Evolutionary conservation across 2,113 vertebrate species (phyloP).

Genomic region (Cyphomyrus plagiostoma): DNA sequence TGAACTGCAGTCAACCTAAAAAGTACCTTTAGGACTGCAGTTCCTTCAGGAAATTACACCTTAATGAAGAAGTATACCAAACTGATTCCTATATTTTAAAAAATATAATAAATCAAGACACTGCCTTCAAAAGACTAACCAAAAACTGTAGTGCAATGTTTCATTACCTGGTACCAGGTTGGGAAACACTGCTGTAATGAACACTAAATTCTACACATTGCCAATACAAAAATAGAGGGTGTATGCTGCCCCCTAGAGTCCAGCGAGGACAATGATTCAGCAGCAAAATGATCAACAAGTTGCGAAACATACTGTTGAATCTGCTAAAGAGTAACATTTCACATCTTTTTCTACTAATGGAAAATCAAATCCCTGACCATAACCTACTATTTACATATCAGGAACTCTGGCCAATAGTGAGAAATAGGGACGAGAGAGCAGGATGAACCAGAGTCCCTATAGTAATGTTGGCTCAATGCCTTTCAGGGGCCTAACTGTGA

Average conservation of each 20-base stretch:
- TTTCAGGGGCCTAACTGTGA: neutral
- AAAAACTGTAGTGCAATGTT: neutral
- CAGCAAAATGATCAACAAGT: neutral
- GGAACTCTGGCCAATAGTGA: neutral
- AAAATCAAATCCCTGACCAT: neutral
- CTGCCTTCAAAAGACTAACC: neutral
- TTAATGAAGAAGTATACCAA: neutral
- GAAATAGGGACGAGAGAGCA: neutral
- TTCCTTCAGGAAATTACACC: neutral
- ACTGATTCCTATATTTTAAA: neutral
- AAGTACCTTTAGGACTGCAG: neutral
- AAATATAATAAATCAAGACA: neutral
- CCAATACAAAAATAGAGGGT: neutral
- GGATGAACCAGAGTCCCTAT: neutral
- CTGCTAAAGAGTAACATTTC: neutral
- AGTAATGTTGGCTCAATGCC: neutral
- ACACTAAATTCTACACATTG: neutral
- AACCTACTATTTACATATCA: neutral
- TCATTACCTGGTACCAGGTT: neutral
- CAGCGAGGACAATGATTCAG: neutral
- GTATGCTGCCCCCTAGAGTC: neutral
- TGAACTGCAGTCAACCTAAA: neutral
- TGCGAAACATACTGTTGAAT: neutral
- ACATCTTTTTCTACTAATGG: neutral
- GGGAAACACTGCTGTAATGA: neutral